phyloP scores from a whole-genome alignment of 1,140 invertebrate species.

The Tetraneura akinire region DNA sequence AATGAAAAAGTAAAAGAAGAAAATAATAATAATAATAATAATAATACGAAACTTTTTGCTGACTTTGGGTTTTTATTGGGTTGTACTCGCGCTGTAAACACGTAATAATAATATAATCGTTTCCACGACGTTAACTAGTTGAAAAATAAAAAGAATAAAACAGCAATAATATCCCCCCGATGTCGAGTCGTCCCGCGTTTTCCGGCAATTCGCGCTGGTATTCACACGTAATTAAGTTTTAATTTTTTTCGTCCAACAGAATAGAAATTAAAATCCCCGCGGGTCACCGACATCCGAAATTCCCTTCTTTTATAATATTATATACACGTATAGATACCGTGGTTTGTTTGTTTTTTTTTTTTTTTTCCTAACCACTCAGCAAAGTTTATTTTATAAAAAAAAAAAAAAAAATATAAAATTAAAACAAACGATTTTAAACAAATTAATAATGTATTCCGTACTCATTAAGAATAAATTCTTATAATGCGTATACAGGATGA shows the following conservation, averaged over 20 bases:
- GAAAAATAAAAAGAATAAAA: too few relatives aligned
- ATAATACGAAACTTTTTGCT: too few relatives aligned
- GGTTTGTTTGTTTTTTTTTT: neutral
- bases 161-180: too few relatives aligned
- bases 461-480: too few relatives aligned
- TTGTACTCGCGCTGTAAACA: neutral
- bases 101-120: neutral
- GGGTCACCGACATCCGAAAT: neutral
- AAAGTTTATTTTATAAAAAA: constrained; percentile 15
- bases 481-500: too few relatives aligned
- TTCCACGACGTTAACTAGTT: neutral
- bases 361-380: neutral
- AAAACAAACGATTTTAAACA: too few relatives aligned
- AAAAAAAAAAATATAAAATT: neutral
- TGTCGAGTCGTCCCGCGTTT: neutral
- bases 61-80: neutral
- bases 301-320: neutral
- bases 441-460: too few relatives aligned
- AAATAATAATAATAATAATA: too few relatives aligned
- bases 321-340: too few relatives aligned
- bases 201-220: constrained; percentile 5
- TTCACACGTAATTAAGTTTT: constrained; percentile 15
- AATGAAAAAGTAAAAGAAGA: too few relatives aligned
- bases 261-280: neutral
- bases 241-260: neutral